These are phyloP conservation scores for Spodoptera frugiperda DNA, from an alignment of 1,140 invertebrate species.

Conservation along the genomic window DNA sequence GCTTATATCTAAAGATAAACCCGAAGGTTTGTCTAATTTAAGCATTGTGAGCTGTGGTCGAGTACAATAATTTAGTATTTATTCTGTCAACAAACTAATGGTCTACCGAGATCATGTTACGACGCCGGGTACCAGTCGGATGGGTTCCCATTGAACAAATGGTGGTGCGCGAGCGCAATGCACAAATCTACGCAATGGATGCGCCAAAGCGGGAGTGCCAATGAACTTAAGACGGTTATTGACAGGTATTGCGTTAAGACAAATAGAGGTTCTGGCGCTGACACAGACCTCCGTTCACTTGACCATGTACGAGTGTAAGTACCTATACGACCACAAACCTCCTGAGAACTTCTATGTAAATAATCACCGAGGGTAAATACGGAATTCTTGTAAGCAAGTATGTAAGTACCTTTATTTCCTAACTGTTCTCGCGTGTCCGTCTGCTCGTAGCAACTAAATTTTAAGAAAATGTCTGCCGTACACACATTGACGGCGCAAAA, in stretches of 20 bases:
- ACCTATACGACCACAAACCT: slow-evolving; percentile 74
- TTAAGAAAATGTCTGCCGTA: slow-evolving; percentile 44
- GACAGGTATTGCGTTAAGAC: slow-evolving; percentile 85
- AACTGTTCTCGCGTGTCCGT: slow-evolving; percentile 60
- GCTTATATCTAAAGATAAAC: slow-evolving; percentile 6
- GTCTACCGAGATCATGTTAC: slow-evolving; percentile 81
- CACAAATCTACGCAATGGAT: slow-evolving; percentile 81
- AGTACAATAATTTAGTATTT: slow-evolving; percentile 79
- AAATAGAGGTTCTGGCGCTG: slow-evolving; percentile 82
- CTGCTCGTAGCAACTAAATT: slow-evolving; percentile 51
- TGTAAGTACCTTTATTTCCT: slow-evolving; percentile 69
- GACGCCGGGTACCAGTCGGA: slow-evolving; percentile 72
- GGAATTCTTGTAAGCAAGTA: slow-evolving; percentile 71
- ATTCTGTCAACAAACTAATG: slow-evolving; percentile 82
- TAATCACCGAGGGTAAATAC: slow-evolving; percentile 77
- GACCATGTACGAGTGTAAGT: slow-evolving; percentile 74
- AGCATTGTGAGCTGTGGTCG: slow-evolving; percentile 57
- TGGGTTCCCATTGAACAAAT: slow-evolving; percentile 70
- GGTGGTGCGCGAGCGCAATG: slow-evolving; percentile 70
- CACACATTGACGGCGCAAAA: slow-evolving; percentile 28
- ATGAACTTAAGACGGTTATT: slow-evolving; percentile 84
- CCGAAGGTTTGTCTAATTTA: slow-evolving; percentile 17
- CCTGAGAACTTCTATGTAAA: slow-evolving; percentile 81
- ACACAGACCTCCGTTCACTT: slow-evolving; percentile 81
- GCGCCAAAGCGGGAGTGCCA: slow-evolving; percentile 83